Percentiles rank a stretch among this genome's conserved stretches.
phyloP scores from a whole-genome alignment of 2,797 vertebrate genomes.

The Hoplostethus mediterraneus region DNA sequence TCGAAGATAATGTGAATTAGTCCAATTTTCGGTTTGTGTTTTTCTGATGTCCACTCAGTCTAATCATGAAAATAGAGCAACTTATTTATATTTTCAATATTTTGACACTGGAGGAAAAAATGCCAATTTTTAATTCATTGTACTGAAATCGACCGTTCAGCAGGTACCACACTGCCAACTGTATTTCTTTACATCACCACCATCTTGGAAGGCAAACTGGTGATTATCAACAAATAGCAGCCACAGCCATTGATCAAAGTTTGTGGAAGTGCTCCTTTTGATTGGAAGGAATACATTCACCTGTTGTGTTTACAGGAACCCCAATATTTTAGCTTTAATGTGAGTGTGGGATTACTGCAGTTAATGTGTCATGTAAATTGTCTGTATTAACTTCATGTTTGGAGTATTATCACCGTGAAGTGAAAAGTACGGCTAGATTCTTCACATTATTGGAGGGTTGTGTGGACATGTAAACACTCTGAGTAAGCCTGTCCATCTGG shows the following conservation, averaged over 20 bases:
- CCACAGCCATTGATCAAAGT: background rate
- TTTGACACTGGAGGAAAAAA: background rate
- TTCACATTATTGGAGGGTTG: background rate
- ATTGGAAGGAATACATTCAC: constrained; percentile 1
- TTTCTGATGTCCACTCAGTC: too few relatives aligned
- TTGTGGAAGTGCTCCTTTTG: background rate
- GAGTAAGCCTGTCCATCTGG: background rate
- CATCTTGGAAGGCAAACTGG: background rate
- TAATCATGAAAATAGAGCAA: too few relatives aligned
- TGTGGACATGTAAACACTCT: background rate
- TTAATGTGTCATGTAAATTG: background rate
- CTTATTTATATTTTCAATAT: background rate
- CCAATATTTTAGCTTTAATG: background rate
- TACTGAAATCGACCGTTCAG: too few relatives aligned
- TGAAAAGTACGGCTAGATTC: background rate
- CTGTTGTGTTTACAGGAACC: background rate
- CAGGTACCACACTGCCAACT: too few relatives aligned
- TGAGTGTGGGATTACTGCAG: background rate
- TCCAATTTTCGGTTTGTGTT: too few relatives aligned
- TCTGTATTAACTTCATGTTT: too few relatives aligned
- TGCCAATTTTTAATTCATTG: background rate
- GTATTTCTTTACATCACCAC: too few relatives aligned
- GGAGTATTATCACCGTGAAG: too few relatives aligned
- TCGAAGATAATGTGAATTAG: too few relatives aligned
- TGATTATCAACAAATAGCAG: constrained; percentile 12